Percentiles rank a stretch among this genome's conserved stretches.
These are phyloP conservation scores for Wasmannia auropunctata DNA, from an alignment of 1,140 invertebrate species.

Conservation along the genomic window DNA sequence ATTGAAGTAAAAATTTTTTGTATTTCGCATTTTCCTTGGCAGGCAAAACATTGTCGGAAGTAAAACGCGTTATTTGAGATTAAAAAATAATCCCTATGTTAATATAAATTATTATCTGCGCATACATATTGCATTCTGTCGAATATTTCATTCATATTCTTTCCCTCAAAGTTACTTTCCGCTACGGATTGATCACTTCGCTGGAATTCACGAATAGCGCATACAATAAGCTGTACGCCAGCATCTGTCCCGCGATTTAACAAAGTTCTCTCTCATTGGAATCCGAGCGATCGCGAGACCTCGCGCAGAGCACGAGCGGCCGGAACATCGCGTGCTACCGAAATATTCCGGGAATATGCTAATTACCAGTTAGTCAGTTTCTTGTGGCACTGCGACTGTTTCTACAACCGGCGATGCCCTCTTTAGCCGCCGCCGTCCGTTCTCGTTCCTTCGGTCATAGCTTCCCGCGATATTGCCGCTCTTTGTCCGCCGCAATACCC, in stretches of 20 bases:
- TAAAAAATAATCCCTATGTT: background rate
- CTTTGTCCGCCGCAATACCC: constrained; percentile 47
- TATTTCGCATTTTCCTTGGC: too few relatives aligned
- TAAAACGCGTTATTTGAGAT: background rate
- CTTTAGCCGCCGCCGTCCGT: constrained; percentile 19
- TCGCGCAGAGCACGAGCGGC: constrained; percentile 59
- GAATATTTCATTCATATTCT: background rate
- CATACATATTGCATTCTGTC: background rate
- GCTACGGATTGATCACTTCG: background rate
- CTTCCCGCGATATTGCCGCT: constrained; percentile 60
- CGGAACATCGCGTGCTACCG: constrained; percentile 75
- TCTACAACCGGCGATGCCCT: constrained; percentile 66
- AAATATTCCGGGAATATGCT: constrained; percentile 79
- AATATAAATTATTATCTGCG: background rate
- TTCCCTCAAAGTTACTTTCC: background rate
- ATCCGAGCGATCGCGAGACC: constrained; percentile 61
- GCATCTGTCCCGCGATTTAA: constrained; percentile 39
- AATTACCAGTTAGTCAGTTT: constrained; percentile 76
- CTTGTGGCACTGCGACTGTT: constrained; percentile 73
- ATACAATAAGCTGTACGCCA: background rate
- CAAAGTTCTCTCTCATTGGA: constrained; percentile 57
- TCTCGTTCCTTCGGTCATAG: constrained; percentile 52
- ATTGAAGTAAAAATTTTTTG: background rate
- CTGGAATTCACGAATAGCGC: background rate
- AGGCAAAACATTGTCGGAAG: background rate